Conservation (phyloP, 2,797 vertebrate species). For the Pagetopsis macropterus region DNA sequence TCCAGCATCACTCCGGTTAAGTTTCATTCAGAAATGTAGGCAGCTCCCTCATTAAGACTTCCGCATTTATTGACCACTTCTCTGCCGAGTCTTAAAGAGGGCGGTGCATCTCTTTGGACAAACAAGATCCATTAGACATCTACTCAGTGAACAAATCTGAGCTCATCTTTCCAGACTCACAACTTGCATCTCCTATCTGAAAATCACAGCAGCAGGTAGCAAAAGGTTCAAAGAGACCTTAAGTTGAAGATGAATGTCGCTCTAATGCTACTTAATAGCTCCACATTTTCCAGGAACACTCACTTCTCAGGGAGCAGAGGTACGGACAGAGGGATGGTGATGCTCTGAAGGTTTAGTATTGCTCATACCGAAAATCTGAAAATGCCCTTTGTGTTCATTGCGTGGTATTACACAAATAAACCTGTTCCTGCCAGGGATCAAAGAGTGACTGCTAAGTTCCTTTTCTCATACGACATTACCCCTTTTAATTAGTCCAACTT, state of each 20-base stretch:
- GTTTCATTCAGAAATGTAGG: conserved; percentile 46
- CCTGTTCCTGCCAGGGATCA: conserved; percentile 31
- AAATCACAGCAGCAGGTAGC: conserved; percentile 46
- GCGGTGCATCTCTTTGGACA: conserved; percentile 35
- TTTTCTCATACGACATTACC: conserved; percentile 5
- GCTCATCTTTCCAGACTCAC: conserved; percentile 38
- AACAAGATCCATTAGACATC: conserved; percentile 15
- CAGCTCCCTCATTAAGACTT: conserved; percentile 30
- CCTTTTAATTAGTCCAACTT: conserved; percentile 41
- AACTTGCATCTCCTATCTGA: conserved; percentile 35
- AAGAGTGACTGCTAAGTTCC: conserved; percentile 23
- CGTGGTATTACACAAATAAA: conserved; percentile 31
- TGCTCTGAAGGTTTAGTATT: conserved; percentile 21
- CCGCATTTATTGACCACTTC: conserved; percentile 30
- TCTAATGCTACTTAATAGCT: conserved; percentile 47
- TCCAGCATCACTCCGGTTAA: conserved; percentile 14
- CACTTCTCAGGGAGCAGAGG: conserved; percentile 35
- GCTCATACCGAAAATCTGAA: conserved; percentile 40
- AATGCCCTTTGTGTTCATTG: conserved; percentile 34
- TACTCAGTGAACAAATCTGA: conserved; percentile 35
- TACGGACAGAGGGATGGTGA: conserved; percentile 12
- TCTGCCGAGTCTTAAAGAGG: conserved; percentile 41
- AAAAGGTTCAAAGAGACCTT: conserved; percentile 44
- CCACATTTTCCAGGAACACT: conserved; percentile 57
- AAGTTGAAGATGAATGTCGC: conserved; percentile 32